A percentile compares a stretch with the other conserved stretches of the same genome.
Conservation (phyloP, 2,113 vertebrate species). For the Phalacrocorax brasilianus region DNA sequence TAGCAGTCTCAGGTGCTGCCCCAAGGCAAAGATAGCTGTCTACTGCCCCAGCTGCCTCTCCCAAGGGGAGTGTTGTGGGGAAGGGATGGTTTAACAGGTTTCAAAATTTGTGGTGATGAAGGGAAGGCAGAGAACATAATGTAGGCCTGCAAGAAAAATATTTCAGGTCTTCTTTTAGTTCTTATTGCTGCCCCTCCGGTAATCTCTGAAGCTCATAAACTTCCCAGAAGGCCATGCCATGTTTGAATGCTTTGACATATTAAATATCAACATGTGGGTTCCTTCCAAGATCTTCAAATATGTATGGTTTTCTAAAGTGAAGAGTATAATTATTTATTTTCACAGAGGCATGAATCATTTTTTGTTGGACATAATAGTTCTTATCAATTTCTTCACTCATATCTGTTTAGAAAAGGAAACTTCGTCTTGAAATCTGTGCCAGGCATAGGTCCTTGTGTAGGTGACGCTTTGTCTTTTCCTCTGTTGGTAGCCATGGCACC, state of each 20-base stretch:
- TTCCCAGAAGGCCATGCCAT: not conserved
- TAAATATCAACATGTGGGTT: not conserved
- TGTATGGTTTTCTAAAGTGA: not conserved
- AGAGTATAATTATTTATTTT: not conserved
- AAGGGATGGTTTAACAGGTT: constrained; percentile 18
- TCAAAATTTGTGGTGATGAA: not conserved
- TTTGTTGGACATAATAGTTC: not conserved
- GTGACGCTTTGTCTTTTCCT: not conserved
- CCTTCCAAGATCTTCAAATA: not conserved
- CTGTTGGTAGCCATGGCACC: not conserved
- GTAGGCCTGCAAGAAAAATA: not conserved
- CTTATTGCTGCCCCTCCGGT: not conserved
- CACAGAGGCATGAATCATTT: not conserved
- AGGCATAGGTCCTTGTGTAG: not conserved
- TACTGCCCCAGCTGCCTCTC: not conserved
- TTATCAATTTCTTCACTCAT: not conserved
- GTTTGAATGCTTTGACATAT: not conserved
- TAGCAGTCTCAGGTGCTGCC: not conserved
- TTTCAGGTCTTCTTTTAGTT: not conserved
- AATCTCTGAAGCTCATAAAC: not conserved
- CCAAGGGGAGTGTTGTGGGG: not conserved
- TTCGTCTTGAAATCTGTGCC: not conserved
- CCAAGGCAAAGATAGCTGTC: not conserved
- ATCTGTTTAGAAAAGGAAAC: not conserved
- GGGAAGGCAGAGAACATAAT: not conserved